Conservation (phyloP, 2,888 invertebrate genomes). For the Protophormia terraenovae region DNA sequence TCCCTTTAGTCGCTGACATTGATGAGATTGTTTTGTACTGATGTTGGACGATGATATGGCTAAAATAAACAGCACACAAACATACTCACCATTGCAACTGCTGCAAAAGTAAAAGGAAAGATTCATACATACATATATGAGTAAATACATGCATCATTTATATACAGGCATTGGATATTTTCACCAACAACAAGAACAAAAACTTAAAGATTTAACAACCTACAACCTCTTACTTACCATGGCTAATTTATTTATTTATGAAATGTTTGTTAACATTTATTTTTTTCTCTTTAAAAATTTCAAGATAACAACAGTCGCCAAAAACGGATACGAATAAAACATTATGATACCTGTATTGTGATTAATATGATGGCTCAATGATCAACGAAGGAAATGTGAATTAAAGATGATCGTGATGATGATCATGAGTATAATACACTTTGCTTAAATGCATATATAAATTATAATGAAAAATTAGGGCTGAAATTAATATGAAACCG, state of each 20-base stretch:
- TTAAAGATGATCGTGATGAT: slow-evolving; percentile 8
- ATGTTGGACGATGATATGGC: slow-evolving; percentile 21
- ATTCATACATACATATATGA: background rate
- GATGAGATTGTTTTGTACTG: slow-evolving; percentile 51
- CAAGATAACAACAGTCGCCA: slow-evolving; percentile 55
- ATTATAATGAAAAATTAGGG: background rate
- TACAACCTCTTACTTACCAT: slow-evolving; percentile 34
- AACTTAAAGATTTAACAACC: background rate
- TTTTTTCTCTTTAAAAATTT: background rate
- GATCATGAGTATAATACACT: background rate
- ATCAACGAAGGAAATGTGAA: slow-evolving; percentile 41
- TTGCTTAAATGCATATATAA: too few species aligned
- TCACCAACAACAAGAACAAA: slow-evolving; percentile 18
- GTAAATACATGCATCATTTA: too few species aligned
- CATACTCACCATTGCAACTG: background rate
- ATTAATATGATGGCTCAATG: slow-evolving; percentile 55
- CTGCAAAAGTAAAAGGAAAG: slow-evolving; percentile 51
- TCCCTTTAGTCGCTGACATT: slow-evolving; percentile 52
- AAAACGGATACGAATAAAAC: slow-evolving; percentile 18
- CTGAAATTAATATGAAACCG: background rate
- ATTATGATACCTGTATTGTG: slow-evolving; percentile 44
- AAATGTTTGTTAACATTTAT: slow-evolving; percentile 12
- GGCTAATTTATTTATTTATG: slow-evolving; percentile 54
- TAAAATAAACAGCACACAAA: slow-evolving; percentile 34
- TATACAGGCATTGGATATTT: slow-evolving; percentile 11